Evolutionary conservation across 1,140 invertebrate genomes (phyloP), one percentile per base, ranked within the genome.

Genomic region (Spodoptera litura): DNA sequence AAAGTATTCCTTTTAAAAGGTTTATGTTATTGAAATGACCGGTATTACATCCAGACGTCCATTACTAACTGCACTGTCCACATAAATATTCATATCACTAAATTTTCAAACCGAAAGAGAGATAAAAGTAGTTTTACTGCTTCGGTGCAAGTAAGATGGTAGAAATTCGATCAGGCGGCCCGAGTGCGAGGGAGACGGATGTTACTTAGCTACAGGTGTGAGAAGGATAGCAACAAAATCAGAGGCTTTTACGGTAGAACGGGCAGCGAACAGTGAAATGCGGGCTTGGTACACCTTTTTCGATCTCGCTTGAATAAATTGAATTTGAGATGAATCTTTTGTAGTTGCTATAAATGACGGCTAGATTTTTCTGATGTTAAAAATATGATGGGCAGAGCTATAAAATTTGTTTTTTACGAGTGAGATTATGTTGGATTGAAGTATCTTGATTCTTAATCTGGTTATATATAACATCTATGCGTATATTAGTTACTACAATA

Each of bases 231-330:
- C 82, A 61, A 80, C 52, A 79, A 82, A 88, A 91, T 88, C 91
- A 90, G 91, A 90, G 91, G 92, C 91, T 94, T 92, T 94, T 94
- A 94, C 91, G 91, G 92, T 94, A 94, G 92, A 94, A 83, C 89
- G 88, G 89, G 87, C 91, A 92, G 88, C 90, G 85, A 85, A 85
- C 88, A 92, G 90, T 94, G 92, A 94, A 92, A 94, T 92, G 92
- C 91, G 90, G 91, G 83, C 86, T 87, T 88, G 84, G 88, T 84
- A 87, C 82, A 88, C 83, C 87, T 91, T 93, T 91, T 93, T 91
- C 87, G 89, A 94, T 91, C 91, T 89, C 88, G 90, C 88, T 91
- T 90, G 88, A 93, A 93, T 93, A 94, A 94, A 94, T 94, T 93
- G 92, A 93, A 92, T 94, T 88, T 90, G 84, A 91, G 90, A 91